Conservation (phyloP, 53 echinoderm and acorn worm genomes). For the Astropecten irregularis region DNA sequence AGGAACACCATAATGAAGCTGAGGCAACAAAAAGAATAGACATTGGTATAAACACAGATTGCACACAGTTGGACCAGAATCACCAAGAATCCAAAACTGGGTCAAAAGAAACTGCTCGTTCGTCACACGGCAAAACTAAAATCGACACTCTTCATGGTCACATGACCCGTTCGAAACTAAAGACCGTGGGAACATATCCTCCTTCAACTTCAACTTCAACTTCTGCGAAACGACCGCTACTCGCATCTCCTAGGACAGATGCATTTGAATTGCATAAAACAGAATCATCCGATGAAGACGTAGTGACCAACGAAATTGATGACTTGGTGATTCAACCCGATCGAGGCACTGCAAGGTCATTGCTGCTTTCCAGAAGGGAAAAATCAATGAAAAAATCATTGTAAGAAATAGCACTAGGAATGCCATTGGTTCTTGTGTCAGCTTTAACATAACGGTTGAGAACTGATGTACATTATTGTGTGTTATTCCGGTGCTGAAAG, state of each 20-base stretch:
- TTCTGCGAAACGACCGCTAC: neutral
- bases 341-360: neutral
- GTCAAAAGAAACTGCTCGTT: neutral
- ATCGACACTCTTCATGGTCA: neutral
- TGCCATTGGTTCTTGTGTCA: no score
- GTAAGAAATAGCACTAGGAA: no score
- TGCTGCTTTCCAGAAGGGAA: neutral
- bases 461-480: no score
- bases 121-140: neutral
- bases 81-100: neutral
- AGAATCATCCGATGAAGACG: neutral
- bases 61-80: neutral
- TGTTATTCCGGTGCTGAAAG: no score
- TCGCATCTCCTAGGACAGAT: neutral
- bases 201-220: neutral
- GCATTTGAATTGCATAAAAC: no score
- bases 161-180: neutral
- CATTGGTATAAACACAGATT: conserved; percentile 7
- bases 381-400: no score
- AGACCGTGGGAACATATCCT: neutral
- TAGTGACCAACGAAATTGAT: neutral
- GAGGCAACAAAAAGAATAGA: neutral
- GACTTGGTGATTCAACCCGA: neutral
- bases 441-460: no score
- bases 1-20: neutral